phyloP scores from a whole-genome alignment of 2,888 invertebrate species.

The Drosophila parthenogenetica region DNA sequence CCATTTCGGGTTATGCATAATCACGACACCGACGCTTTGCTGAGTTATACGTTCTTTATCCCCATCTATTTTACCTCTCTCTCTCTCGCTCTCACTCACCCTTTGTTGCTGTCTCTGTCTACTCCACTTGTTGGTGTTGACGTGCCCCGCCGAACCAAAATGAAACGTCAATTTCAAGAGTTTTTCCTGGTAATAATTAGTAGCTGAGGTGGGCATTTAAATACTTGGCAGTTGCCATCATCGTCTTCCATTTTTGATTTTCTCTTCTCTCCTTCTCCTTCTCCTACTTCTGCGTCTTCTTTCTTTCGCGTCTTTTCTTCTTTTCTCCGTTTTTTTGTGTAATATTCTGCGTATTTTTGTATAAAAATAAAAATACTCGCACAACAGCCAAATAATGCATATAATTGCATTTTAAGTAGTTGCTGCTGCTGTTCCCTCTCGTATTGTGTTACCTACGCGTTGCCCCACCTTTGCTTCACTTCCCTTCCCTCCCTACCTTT shows the following conservation, averaged over 20 bases:
- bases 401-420: conserved; percentile 82
- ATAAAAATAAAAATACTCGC: conserved; percentile 59
- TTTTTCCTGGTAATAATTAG: conserved; percentile 85
- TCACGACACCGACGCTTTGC: conserved; percentile 60
- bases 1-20: conserved; percentile 63
- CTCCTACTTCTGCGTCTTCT: conserved; percentile 1
- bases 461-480: not conserved
- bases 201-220: conserved; percentile 84
- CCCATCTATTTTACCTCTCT: not conserved
- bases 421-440: conserved; percentile 68
- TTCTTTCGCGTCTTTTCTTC: conserved; percentile 6
- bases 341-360: conserved; percentile 77
- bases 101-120: not conserved
- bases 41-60: conserved; percentile 12
- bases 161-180: conserved; percentile 84
- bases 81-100: not conserved
- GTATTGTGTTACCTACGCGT: conserved; percentile 74
- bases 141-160: conserved; percentile 71
- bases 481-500: not conserved
- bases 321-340: conserved; percentile 11
- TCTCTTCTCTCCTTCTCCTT: conserved; percentile 10
- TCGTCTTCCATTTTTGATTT: conserved; percentile 62
- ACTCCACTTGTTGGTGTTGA: conserved; percentile 58
- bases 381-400: conserved; percentile 74
- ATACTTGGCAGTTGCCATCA: conserved; percentile 70